These are phyloP conservation scores for Nymphalis io DNA, from an alignment of 1,140 invertebrate genomes.

Conservation along the genomic window DNA sequence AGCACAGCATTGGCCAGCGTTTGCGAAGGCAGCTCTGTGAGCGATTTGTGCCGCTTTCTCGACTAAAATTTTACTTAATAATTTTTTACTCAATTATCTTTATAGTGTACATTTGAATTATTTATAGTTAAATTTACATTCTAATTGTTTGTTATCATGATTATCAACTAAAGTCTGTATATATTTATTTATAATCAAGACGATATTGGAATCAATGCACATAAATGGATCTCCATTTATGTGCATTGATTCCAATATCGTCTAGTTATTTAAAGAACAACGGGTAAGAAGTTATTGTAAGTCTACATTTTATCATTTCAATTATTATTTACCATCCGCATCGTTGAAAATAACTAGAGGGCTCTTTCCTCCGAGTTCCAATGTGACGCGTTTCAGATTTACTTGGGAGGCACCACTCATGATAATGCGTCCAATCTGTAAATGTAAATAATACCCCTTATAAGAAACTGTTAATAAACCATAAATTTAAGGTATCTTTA, in stretches of 20 bases:
- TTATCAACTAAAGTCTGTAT: no score
- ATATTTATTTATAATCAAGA: no score
- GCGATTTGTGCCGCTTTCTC: slow-evolving; percentile 68
- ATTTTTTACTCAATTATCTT: no score
- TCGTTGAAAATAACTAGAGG: slow-evolving; percentile 88
- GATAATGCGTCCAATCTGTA: slow-evolving; percentile 83
- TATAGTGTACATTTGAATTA: no score
- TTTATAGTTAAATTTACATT: no score
- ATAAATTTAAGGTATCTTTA: background rate
- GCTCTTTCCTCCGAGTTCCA: slow-evolving; percentile 90
- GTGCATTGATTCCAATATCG: no score
- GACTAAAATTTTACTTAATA: slow-evolving; percentile 49
- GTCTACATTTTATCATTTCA: background rate
- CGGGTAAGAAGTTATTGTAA: background rate
- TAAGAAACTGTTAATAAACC: no score
- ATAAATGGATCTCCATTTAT: no score
- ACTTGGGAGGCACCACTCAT: slow-evolving; percentile 85
- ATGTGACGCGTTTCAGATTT: slow-evolving; percentile 87
- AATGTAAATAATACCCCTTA: background rate
- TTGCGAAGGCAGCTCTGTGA: slow-evolving; percentile 88
- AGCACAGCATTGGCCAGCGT: slow-evolving; percentile 94
- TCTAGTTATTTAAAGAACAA: background rate
- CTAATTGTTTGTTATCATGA: no score
- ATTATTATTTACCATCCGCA: slow-evolving; percentile 78
- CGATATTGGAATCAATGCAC: no score